Evolutionary conservation across 2,797 vertebrate genomes (phyloP).

Genomic region (Onychomys torridus): DNA sequence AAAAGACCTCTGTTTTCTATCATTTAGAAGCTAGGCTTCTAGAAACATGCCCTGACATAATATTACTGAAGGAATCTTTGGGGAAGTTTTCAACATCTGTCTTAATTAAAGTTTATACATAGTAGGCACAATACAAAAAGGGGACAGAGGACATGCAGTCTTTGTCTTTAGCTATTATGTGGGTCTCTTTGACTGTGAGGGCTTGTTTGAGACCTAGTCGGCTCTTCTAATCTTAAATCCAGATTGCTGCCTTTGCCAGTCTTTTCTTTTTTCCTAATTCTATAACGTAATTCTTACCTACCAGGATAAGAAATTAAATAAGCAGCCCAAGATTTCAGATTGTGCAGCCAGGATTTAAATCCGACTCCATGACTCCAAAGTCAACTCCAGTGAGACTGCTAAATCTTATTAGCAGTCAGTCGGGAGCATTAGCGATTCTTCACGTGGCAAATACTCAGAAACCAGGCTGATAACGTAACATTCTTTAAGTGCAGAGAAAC

Average conservation of each 20-base stretch:
- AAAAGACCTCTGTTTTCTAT: conserved; percentile 39
- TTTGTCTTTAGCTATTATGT: neutral
- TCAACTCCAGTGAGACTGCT: neutral
- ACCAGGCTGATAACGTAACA: conserved; percentile 41
- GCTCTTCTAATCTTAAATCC: conserved; percentile 2
- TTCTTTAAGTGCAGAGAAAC: conserved; percentile 42
- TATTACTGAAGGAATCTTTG: conserved; percentile 28
- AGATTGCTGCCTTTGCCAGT: neutral
- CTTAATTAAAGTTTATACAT: neutral
- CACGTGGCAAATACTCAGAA: conserved; percentile 46
- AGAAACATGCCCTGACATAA: neutral
- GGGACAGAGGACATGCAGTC: neutral
- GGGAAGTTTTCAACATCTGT: neutral
- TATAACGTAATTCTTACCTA: neutral
- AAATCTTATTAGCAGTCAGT: neutral
- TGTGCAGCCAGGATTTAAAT: conserved; percentile 5
- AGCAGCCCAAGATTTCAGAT: conserved; percentile 16
- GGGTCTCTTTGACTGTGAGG: neutral
- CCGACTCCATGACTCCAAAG: neutral
- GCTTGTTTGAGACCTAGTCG: neutral
- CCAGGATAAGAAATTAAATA: conserved; percentile 38
- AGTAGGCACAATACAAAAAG: neutral
- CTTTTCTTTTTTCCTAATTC: conserved; percentile 27
- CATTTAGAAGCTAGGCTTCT: conserved; percentile 12
- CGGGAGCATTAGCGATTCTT: conserved; percentile 28